Percentiles rank a stretch among this genome's conserved stretches.
Evolutionary conservation across 2,113 vertebrate species (phyloP).

Genomic region (Thamnophis sirtalis): DNA sequence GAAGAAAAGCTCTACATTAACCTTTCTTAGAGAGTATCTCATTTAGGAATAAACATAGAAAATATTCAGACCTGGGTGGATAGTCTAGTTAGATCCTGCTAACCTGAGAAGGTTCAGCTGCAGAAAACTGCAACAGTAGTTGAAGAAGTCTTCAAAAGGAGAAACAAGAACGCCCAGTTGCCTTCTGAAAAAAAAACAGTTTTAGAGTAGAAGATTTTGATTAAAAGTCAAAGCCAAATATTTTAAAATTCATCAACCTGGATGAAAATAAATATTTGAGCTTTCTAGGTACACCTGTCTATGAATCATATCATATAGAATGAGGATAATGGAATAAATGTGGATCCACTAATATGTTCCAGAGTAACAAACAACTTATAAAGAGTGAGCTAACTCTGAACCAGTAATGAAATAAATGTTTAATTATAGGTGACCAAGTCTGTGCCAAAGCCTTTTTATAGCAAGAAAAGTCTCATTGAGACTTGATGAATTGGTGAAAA

Average conservation of each 20-base stretch:
- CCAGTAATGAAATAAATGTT: neutral
- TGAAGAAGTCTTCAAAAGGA: neutral
- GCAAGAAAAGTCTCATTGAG: neutral
- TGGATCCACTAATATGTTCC: neutral
- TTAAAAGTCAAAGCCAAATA: neutral
- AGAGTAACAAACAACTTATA: neutral
- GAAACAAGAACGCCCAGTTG: too few relatives aligned
- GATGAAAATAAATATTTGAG: neutral
- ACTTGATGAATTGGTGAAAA: neutral
- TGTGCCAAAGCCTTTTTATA: neutral
- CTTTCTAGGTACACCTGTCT: neutral
- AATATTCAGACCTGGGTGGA: neutral
- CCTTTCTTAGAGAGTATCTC: neutral
- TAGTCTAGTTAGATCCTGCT: neutral
- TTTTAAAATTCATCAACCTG: neutral
- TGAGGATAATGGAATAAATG: neutral
- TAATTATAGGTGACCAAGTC: neutral
- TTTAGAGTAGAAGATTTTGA: neutral
- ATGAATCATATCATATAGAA: neutral
- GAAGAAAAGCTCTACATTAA: neutral
- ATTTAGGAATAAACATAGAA: neutral
- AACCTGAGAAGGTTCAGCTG: neutral
- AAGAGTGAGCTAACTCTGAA: neutral
- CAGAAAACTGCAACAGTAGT: neutral
- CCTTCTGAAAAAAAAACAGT: too few relatives aligned